Percentiles rank a stretch among this genome's conserved stretches.
phyloP scores from a whole-genome alignment of 2,113 vertebrate genomes.

The Cyanistes caeruleus region DNA sequence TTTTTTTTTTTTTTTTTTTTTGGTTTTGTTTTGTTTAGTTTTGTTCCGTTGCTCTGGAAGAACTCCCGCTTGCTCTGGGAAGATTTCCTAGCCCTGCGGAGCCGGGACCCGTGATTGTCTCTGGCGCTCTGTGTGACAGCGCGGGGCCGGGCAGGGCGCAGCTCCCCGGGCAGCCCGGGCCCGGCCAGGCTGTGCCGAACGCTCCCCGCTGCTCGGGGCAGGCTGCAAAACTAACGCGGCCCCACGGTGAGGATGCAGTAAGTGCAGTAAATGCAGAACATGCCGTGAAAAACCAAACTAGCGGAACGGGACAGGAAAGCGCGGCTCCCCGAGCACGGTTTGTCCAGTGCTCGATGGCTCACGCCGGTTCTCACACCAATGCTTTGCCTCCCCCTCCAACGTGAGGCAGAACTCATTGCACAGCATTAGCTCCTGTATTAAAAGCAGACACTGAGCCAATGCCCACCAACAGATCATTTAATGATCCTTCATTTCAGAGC shows the following conservation, averaged over 20 bases:
- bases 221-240: slow-evolving; percentile 44
- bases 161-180: slow-evolving; percentile 7
- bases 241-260: slow-evolving; percentile 48
- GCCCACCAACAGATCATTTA: slow-evolving; percentile 43
- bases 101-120: slow-evolving; percentile 93
- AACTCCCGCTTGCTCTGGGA: slow-evolving; percentile 78
- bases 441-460: slow-evolving; percentile 24
- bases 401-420: not conserved
- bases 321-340: not conserved
- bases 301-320: not conserved
- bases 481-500: slow-evolving; percentile 63
- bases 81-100: slow-evolving; percentile 78
- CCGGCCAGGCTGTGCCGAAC: not conserved
- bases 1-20: not conserved
- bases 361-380: not conserved
- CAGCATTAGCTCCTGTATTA: not conserved
- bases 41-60: slow-evolving; percentile 80
- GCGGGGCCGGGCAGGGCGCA: not conserved
- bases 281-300: not conserved
- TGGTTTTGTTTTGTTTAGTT: not conserved
- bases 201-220: not conserved
- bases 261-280: slow-evolving; percentile 67
- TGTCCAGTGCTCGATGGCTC: not conserved
- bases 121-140: slow-evolving; percentile 72
- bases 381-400: not conserved